phyloP scores from a whole-genome alignment of 35 echinoderm and acorn worm genomes.

The Apostichopus californicus region DNA sequence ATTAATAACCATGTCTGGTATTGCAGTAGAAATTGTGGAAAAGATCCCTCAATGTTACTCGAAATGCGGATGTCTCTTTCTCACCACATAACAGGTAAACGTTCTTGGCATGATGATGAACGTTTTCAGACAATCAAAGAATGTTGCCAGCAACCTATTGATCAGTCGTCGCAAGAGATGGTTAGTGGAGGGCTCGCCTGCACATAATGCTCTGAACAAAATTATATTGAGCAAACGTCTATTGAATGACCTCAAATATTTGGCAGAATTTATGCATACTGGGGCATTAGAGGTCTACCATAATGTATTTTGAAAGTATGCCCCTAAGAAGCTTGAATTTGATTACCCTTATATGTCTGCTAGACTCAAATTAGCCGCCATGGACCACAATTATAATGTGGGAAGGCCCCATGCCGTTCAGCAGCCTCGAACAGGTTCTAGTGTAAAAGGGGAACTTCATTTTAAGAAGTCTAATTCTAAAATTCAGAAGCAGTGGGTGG shows the following conservation, averaged over 20 bases:
- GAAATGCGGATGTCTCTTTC: slow-evolving; percentile 12
- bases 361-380: slow-evolving; percentile 3
- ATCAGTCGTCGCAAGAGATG: slow-evolving; percentile 7
- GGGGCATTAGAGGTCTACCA: slow-evolving; percentile 29
- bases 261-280: slow-evolving; percentile 44
- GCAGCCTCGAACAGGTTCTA: slow-evolving; percentile 17
- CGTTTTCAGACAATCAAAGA: neutral
- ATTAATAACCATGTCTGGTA: slow-evolving; percentile 31
- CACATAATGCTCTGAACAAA: slow-evolving; percentile 41
- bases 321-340: slow-evolving; percentile 27
- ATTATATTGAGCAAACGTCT: neutral
- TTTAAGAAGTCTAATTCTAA: slow-evolving; percentile 6
- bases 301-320: slow-evolving; percentile 40
- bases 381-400: slow-evolving; percentile 43
- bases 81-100: neutral
- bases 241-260: slow-evolving; percentile 25
- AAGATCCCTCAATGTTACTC: neutral
- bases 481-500: slow-evolving; percentile 41
- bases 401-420: slow-evolving; percentile 20
- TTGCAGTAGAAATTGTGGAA: neutral
- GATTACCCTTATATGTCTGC: slow-evolving; percentile 21
- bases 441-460: slow-evolving; percentile 13
- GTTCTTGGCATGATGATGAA: slow-evolving; percentile 10
- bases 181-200: slow-evolving; percentile 23
- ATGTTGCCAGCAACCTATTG: neutral